Base-by-base conservation (phyloP, 2,888 invertebrate species). In the Plagodis dolabraria region DNA sequence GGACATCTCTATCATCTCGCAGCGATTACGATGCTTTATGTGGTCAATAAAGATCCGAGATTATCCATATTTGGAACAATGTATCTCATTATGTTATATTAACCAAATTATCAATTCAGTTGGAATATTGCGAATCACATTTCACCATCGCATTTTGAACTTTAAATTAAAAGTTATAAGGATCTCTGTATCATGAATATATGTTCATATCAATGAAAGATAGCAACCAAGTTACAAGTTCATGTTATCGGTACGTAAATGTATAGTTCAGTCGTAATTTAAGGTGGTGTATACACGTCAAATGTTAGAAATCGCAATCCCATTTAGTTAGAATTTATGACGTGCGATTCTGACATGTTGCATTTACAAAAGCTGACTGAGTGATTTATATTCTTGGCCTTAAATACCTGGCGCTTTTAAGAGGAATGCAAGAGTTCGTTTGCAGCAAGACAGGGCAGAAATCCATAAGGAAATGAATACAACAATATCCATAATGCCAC, bases 41-140 rank as follows among this genome's bases (percentile, higher is more conserved):
- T 47, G 46, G 51, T 65, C 66, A 72, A 72, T 74, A 69, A 56
- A 67, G 79, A 77, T 76, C 64, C 53, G 53, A 75, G 73, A 78
- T 76, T 69, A 64, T 53, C 53, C 64, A 50, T 68, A 72, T 72
- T 67, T 61, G 63, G 73, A 69, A 72, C 70, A 74, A 73, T 74
- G 67, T 69, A 67, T 60, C 64, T 73, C 69, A 67, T 73, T 71
- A 74, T 42, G 35, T 44, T 49, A 45, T 9, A 12, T 43, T 40
- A 11, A 48, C 52, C 6, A 40, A 45, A 48, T 53, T 48, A 48
- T 48, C 36, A n/a, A 34, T 11, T 11, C 44, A 10, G 6, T 7
- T 9, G 10, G 12, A 33, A n/a, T 33, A 44, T 52, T 22, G 2
- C 43, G 35, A 22, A 34, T 7, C 6, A 1, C 1, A 53, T 38